A percentile compares a stretch with the other conserved stretches of the same genome.
Conservation (phyloP, 92 coral and sea anemone species). For the Anthopleura xanthogrammica region DNA sequence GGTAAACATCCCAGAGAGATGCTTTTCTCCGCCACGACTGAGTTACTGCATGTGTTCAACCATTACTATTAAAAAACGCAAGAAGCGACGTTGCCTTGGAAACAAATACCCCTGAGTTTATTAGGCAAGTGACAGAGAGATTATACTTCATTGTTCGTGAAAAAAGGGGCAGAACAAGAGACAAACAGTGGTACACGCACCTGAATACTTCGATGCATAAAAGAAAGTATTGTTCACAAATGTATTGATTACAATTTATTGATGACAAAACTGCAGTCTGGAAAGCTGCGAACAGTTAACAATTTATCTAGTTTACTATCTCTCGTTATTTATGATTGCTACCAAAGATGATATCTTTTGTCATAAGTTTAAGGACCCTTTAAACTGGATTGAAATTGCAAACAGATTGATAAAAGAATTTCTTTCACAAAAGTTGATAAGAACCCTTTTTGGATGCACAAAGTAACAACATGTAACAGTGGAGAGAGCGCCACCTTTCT, state of each 20-base stretch:
- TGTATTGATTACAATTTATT: not conserved
- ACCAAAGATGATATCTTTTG: too few species aligned
- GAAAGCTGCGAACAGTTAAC: too few species aligned
- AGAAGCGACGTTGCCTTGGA: conserved; percentile 57
- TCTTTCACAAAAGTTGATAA: too few species aligned
- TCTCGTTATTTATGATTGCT: too few species aligned
- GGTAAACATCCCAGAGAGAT: not conserved
- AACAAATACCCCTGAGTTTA: conserved; percentile 58
- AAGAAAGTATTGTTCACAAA: not conserved
- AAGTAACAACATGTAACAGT: too few species aligned
- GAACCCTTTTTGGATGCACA: too few species aligned
- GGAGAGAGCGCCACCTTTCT: too few species aligned
- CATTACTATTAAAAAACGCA: not conserved
- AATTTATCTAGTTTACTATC: too few species aligned
- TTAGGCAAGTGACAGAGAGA: conserved; percentile 24
- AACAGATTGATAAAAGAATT: too few species aligned
- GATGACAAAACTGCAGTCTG: too few species aligned
- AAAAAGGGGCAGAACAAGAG: not conserved
- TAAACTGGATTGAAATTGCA: too few species aligned
- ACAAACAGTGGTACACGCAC: not conserved
- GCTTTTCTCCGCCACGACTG: not conserved
- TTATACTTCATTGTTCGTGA: not conserved
- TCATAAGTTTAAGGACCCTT: too few species aligned
- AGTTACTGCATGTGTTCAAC: not conserved
- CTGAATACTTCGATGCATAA: not conserved